Percentiles rank a stretch among this genome's conserved stretches.
phyloP scores from a whole-genome alignment of 1,140 invertebrate species.

The Drosophila subobscura region DNA sequence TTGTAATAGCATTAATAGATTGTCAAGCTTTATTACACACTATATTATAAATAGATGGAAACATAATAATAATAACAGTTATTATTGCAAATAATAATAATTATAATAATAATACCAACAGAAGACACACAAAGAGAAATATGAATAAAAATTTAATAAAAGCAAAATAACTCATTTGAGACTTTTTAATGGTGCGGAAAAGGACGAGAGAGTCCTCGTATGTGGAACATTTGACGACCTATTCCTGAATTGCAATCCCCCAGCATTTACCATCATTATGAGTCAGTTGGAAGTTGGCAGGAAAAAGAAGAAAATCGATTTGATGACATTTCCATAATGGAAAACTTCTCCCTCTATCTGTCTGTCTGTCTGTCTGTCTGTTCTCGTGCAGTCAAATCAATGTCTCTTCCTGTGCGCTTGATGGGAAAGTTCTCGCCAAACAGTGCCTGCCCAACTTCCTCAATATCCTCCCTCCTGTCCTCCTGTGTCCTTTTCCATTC shows the following conservation, averaged over 20 bases:
- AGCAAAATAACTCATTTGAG: conserved; percentile 22
- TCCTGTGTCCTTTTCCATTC: neutral
- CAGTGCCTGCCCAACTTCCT: conserved; percentile 59
- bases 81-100: conserved; percentile 60
- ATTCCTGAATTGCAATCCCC: conserved; percentile 20
- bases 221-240: conserved; percentile 12
- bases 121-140: conserved; percentile 67
- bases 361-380: too few species aligned
- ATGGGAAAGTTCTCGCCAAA: conserved; percentile 55
- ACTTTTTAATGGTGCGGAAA: neutral
- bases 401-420: conserved; percentile 57
- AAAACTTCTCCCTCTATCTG: conserved; percentile 32
- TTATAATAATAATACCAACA: conserved; percentile 64
- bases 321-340: conserved; percentile 61
- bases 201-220: neutral
- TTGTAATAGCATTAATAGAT: conserved; percentile 78
- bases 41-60: conserved; percentile 74
- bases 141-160: conserved; percentile 76
- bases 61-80: conserved; percentile 51
- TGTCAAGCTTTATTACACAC: conserved; percentile 81
- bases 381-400: conserved; percentile 50
- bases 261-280: conserved; percentile 29
- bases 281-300: neutral
- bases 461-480: conserved; percentile 37
- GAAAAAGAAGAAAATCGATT: conserved; percentile 44